Evolutionary conservation across 2,888 invertebrate genomes (phyloP), one percentile per base, ranked within the genome.

Genomic region (Endotricha flammealis): DNA sequence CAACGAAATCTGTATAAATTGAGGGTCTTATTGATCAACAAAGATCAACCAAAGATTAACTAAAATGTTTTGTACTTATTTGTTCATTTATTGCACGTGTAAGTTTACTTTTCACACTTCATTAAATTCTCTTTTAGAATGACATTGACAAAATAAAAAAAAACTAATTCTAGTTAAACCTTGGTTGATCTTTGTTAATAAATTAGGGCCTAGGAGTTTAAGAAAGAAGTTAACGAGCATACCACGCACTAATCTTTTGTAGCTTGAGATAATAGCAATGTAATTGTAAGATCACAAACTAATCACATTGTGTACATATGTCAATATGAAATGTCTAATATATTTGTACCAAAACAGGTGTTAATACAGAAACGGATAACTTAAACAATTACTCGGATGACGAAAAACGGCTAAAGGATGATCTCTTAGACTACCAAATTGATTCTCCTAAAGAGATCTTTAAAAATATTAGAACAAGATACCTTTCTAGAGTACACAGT

Each of bases 271-370:
- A 48, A 57, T 50, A 41, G n/a, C n/a, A n/a, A 20, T 20, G 20
- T 53, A 54, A 46, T 43, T 45, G 51, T 57, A 55, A 41, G 35
- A 50, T 57, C 58, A 58, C 58, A 39, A 46, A 72, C 74, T 73
- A 74, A 75, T 72, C 50, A 20, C 46, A 35, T 37, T 46, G 48
- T 68, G 53, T 64, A 64, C 47, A 64, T 58, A 49, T 64, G 51
- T 64, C 53, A 51, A 61, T 60, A 51, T 42, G 53, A 55, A 38
- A 58, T 69, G 52, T 77, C 74, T 79, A 81, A 82, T 81, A 43
- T 48, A 61, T 76, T 76, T 76, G 64, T 79, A 71, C 66, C 68
- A 61, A 74, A 62, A 75, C 85, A 86, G 86, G 85, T 86, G 61
- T 76, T 71, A 70, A 78, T 64, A 73, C 80, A 46, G 75, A 72